Conservation (phyloP, 2,888 invertebrate species). For the Epicampocera succincta region DNA sequence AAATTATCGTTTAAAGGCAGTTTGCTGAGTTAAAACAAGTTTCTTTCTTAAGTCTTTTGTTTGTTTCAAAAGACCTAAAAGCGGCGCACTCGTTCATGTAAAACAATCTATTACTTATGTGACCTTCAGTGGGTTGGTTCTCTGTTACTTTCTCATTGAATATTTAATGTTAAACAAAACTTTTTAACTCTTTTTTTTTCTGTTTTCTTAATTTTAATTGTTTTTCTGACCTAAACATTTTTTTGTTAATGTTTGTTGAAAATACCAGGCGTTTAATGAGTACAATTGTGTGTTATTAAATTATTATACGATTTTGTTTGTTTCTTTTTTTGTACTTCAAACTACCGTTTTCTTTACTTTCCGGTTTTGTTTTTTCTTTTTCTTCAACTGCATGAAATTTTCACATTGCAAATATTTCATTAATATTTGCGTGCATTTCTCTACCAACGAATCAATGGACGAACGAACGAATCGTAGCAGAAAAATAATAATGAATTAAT, state of each 20-base stretch:
- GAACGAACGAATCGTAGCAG: constrained; percentile 30
- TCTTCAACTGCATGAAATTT: not conserved
- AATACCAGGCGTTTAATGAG: constrained; percentile 31
- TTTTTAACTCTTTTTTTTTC: not conserved
- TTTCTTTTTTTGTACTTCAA: constrained; percentile 28
- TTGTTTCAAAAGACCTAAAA: constrained; percentile 22
- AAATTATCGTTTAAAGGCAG: not conserved
- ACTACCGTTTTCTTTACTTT: constrained; percentile 60
- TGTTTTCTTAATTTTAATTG: constrained; percentile 34
- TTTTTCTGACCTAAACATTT: constrained; percentile 34
- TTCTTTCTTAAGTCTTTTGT: constrained; percentile 74
- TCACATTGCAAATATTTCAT: constrained; percentile 46
- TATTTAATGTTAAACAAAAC: constrained; percentile 2
- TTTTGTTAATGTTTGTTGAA: not conserved
- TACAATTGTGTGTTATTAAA: constrained; percentile 63
- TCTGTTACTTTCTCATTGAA: constrained; percentile 37
- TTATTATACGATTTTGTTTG: constrained; percentile 34
- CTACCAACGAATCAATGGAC: constrained; percentile 51
- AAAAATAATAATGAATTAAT: constrained; percentile 12
- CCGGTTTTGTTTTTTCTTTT: constrained; percentile 42
- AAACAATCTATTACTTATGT: constrained; percentile 4
- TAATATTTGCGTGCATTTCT: constrained; percentile 54
- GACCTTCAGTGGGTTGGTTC: constrained; percentile 47
- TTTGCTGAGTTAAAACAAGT: constrained; percentile 59
- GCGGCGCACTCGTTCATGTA: too few species aligned